phyloP scores from a whole-genome alignment of 2,797 vertebrate genomes.

The Discoglossus pictus region DNA sequence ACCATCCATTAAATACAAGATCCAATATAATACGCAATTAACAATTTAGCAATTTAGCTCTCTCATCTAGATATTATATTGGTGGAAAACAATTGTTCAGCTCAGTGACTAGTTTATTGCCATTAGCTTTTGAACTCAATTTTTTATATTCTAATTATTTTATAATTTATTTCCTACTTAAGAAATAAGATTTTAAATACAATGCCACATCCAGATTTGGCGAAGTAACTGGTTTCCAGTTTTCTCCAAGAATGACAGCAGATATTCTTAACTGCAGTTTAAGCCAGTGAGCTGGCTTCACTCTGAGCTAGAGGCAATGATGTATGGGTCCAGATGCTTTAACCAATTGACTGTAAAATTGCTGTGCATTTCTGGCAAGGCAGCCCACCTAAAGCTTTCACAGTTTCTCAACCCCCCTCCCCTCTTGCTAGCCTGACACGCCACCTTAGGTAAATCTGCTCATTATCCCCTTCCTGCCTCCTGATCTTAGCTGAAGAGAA shows the following conservation, averaged over 20 bases:
- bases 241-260: conserved; percentile 65
- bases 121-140: too few relatives aligned
- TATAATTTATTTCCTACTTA: too few relatives aligned
- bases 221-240: conserved; percentile 64
- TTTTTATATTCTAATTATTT: too few relatives aligned
- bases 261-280: conserved; percentile 69
- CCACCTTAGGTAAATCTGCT: conserved; percentile 74
- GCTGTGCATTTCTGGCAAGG: conserved; percentile 81
- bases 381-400: conserved; percentile 76
- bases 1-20: too few relatives aligned
- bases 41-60: too few relatives aligned
- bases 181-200: too few relatives aligned
- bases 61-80: too few relatives aligned
- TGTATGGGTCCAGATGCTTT: conserved; percentile 92
- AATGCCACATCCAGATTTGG: conserved; percentile 61
- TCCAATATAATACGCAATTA: too few relatives aligned
- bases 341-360: conserved; percentile 99
- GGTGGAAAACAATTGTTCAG: too few relatives aligned
- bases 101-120: too few relatives aligned
- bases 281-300: conserved; percentile 73
- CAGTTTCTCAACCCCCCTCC: conserved; percentile 74
- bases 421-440: conserved; percentile 61
- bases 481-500: conserved; percentile 70
- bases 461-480: conserved; percentile 83
- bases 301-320: conserved; percentile 74